Conservation (phyloP, 2,113 vertebrate genomes). For the Bubo scandiacus region DNA sequence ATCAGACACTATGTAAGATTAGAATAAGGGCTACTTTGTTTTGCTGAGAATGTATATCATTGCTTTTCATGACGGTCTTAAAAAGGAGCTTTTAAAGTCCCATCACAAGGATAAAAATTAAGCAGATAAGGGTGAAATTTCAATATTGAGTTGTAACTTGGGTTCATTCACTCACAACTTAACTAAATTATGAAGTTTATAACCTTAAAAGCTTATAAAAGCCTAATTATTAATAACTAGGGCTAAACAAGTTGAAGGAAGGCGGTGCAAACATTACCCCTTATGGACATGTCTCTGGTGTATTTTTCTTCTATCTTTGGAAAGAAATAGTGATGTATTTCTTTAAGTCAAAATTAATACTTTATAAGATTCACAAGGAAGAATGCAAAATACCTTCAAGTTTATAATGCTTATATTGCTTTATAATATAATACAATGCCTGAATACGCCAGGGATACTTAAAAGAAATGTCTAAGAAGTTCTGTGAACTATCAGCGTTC, state of each 20-base stretch:
- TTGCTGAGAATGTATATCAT: background rate
- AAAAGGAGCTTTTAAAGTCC: background rate
- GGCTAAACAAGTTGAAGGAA: background rate
- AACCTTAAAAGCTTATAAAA: background rate
- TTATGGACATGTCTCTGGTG: background rate
- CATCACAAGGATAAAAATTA: background rate
- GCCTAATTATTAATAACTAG: background rate
- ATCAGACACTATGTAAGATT: background rate
- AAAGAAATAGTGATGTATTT: background rate
- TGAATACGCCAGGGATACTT: background rate
- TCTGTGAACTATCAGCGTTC: background rate
- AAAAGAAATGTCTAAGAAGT: background rate
- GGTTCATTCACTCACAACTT: background rate
- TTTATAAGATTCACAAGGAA: background rate
- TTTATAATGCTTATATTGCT: background rate
- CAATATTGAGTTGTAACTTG: background rate
- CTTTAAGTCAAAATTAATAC: background rate
- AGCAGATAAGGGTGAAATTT: background rate
- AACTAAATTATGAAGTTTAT: background rate
- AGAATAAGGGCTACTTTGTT: background rate
- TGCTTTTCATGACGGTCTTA: background rate
- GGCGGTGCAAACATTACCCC: background rate
- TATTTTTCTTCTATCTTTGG: background rate
- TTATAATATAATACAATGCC: background rate
- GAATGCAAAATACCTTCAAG: background rate